phyloP scores from a whole-genome alignment of 1,140 invertebrate species.

The Zelostemma sp. region DNA sequence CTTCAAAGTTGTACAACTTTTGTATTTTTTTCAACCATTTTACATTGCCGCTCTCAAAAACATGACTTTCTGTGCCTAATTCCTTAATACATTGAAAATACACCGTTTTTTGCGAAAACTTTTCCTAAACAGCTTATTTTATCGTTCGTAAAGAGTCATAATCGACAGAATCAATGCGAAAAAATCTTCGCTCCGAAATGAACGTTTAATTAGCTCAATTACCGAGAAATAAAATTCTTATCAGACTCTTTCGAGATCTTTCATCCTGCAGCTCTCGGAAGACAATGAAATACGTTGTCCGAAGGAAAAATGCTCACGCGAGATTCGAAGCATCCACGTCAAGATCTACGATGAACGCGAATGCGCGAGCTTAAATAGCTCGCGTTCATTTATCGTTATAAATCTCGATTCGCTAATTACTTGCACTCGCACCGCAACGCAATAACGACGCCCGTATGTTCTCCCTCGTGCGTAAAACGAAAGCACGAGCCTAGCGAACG shows the following conservation, averaged over 20 bases:
- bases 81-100: too few relatives aligned
- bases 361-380: slow-evolving; percentile 38
- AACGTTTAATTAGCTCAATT: too few relatives aligned
- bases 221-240: not conserved
- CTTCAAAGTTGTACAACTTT: too few relatives aligned
- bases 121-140: too few relatives aligned
- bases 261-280: not conserved
- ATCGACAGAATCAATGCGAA: too few relatives aligned
- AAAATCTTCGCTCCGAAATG: too few relatives aligned
- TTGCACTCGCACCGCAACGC: slow-evolving; percentile 48
- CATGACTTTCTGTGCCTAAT: too few relatives aligned
- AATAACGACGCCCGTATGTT: slow-evolving; percentile 53
- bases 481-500: slow-evolving; percentile 43
- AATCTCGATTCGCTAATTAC: slow-evolving; percentile 65
- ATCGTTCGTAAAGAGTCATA: too few relatives aligned
- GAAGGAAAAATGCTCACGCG: not conserved
- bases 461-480: slow-evolving; percentile 50
- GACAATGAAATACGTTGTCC: not conserved
- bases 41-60: too few relatives aligned
- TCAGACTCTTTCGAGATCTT: not conserved
- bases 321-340: slow-evolving; percentile 35
- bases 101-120: too few relatives aligned
- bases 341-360: slow-evolving; percentile 20
- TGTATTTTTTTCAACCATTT: too few relatives aligned
- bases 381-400: slow-evolving; percentile 56